Evolutionary conservation across 2,888 invertebrate genomes (phyloP).

Genomic region (Stenurella melanura): DNA sequence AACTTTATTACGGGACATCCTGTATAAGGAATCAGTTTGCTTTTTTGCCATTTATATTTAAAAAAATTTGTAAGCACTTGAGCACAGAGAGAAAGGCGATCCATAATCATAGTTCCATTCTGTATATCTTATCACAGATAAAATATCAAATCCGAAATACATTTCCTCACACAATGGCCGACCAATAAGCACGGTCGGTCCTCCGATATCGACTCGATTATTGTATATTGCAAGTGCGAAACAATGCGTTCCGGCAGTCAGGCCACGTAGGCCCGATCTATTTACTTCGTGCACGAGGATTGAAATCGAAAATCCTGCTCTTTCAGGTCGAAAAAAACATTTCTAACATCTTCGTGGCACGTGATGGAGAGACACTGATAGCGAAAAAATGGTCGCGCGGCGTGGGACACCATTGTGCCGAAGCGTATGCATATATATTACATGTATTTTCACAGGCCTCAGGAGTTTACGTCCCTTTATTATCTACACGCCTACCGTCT

Average conservation of each 20-base stretch:
- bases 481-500: conserved; percentile 8
- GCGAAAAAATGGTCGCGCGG: conserved; percentile 62
- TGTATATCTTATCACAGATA: conserved; percentile 12
- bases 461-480: conserved; percentile 10
- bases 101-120: neutral
- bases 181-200: conserved; percentile 30
- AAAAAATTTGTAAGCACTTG: neutral
- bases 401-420: conserved; percentile 56
- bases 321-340: conserved; percentile 43
- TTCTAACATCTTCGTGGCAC: conserved; percentile 43
- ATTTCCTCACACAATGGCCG: conserved; percentile 35
- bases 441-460: conserved; percentile 33
- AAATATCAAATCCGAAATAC: conserved; percentile 37
- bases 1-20: too few relatives aligned
- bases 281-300: conserved; percentile 67
- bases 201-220: conserved; percentile 29
- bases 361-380: conserved; percentile 51
- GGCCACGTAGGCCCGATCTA: conserved; percentile 67
- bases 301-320: conserved; percentile 67
- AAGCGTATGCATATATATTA: conserved; percentile 65
- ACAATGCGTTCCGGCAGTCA: conserved; percentile 51
- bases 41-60: too few relatives aligned
- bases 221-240: conserved; percentile 33
- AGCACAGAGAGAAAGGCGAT: neutral
- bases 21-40: too few relatives aligned